phyloP scores from a whole-genome alignment of 2,797 vertebrate genomes.

The Myotis myotis region DNA sequence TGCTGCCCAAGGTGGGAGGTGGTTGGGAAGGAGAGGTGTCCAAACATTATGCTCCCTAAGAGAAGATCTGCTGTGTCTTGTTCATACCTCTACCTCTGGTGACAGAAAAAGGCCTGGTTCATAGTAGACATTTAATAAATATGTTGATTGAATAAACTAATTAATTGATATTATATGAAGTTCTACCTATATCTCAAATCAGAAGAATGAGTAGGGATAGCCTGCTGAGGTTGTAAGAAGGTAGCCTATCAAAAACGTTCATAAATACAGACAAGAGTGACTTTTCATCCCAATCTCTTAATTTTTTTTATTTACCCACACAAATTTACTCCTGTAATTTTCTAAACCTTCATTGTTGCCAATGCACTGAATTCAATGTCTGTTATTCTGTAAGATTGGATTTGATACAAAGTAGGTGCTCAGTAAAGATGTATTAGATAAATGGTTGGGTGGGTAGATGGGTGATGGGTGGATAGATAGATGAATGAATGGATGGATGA shows the following conservation, averaged over 20 bases:
- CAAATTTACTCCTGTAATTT: constrained; percentile 17
- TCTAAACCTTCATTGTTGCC: neutral
- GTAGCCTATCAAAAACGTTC: neutral
- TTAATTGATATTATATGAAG: neutral
- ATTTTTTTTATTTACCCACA: neutral
- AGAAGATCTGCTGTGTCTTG: neutral
- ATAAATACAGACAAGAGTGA: neutral
- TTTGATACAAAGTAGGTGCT: neutral
- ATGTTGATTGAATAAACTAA: neutral
- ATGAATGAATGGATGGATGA: neutral
- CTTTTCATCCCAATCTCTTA: neutral
- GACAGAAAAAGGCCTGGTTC: neutral
- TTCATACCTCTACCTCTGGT: neutral
- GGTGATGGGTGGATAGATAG: neutral
- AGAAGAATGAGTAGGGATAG: neutral
- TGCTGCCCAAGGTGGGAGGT: neutral
- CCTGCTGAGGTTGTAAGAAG: neutral
- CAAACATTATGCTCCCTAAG: neutral
- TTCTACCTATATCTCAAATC: neutral
- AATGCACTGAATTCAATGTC: neutral
- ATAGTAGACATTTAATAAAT: neutral
- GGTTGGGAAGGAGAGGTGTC: neutral
- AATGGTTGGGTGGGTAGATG: neutral
- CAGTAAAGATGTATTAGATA: neutral
- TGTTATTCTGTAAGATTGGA: neutral